A percentile compares a stretch with the other conserved stretches of the same genome.
Conservation (phyloP, 2,888 invertebrate genomes). For the Diarsia dahlii region DNA sequence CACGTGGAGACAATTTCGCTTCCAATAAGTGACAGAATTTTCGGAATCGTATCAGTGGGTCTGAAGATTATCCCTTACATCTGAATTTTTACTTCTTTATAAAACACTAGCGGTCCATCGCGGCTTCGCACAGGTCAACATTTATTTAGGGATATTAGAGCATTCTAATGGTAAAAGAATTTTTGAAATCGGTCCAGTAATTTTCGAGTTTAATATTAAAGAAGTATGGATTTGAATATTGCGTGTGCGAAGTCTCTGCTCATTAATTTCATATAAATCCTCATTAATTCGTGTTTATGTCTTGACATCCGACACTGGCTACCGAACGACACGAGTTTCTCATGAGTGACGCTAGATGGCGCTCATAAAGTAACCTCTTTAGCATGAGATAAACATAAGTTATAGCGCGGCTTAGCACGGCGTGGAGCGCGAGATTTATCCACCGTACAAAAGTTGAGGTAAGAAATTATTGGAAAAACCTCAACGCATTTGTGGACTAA, state of each 20-base stretch:
- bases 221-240: neutral
- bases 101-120: too few species aligned
- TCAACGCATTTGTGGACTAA: too few species aligned
- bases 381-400: conserved; percentile 16
- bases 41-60: neutral
- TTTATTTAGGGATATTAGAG: too few species aligned
- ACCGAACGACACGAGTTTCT: neutral
- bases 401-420: conserved; percentile 9
- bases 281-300: conserved; percentile 31
- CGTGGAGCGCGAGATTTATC: conserved; percentile 12
- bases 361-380: conserved; percentile 21
- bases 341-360: conserved; percentile 18
- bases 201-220: too few species aligned
- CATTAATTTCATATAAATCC: conserved; percentile 24
- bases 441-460: neutral
- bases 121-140: too few species aligned
- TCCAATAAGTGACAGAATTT: too few species aligned
- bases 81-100: too few species aligned
- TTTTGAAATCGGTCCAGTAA: too few species aligned
- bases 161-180: too few species aligned
- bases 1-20: neutral
- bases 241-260: conserved; percentile 4
- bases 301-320: neutral
- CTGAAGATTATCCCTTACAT: neutral
- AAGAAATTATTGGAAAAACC: conserved; percentile 3